phyloP scores from a whole-genome alignment of 2,888 invertebrate species.

The Neoascia interrupta region DNA sequence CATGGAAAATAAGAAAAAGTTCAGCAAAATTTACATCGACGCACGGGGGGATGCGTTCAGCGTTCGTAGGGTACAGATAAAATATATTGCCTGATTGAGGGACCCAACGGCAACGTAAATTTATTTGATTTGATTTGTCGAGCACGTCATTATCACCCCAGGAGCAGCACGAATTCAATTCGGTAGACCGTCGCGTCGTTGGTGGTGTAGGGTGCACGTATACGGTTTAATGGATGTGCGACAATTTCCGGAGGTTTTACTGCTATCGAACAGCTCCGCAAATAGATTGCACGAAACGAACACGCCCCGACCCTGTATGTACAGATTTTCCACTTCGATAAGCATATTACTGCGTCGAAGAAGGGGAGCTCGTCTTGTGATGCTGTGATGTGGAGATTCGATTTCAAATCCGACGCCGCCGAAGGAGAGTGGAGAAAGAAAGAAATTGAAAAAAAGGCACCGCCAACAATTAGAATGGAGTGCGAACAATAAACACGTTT shows the following conservation, averaged over 20 bases:
- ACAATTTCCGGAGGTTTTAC: slow-evolving; percentile 61
- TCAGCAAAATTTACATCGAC: slow-evolving; percentile 29
- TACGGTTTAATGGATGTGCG: slow-evolving; percentile 65
- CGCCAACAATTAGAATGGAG: slow-evolving; percentile 59
- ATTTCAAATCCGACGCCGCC: too few relatives aligned
- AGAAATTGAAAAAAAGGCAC: slow-evolving; percentile 14
- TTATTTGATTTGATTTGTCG: slow-evolving; percentile 72
- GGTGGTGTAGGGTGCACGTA: slow-evolving; percentile 10
- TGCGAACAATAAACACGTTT: slow-evolving; percentile 67
- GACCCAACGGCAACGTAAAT: slow-evolving; percentile 29
- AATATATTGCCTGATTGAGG: slow-evolving; percentile 50
- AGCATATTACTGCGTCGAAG: slow-evolving; percentile 17
- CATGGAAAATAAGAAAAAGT: slow-evolving; percentile 7
- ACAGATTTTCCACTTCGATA: slow-evolving; percentile 64
- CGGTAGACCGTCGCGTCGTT: background rate
- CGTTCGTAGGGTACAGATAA: slow-evolving; percentile 11
- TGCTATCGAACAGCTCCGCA: slow-evolving; percentile 48
- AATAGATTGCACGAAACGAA: slow-evolving; percentile 59
- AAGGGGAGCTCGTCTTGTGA: slow-evolving; percentile 1
- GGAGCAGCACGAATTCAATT: slow-evolving; percentile 7
- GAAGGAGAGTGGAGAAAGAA: background rate
- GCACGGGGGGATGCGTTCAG: slow-evolving; percentile 12
- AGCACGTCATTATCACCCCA: slow-evolving; percentile 71
- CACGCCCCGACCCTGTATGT: slow-evolving; percentile 29
- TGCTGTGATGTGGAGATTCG: background rate